These are phyloP conservation scores for Eutolmus rufibarbis DNA, from an alignment of 2,888 invertebrate species.

Conservation along the genomic window DNA sequence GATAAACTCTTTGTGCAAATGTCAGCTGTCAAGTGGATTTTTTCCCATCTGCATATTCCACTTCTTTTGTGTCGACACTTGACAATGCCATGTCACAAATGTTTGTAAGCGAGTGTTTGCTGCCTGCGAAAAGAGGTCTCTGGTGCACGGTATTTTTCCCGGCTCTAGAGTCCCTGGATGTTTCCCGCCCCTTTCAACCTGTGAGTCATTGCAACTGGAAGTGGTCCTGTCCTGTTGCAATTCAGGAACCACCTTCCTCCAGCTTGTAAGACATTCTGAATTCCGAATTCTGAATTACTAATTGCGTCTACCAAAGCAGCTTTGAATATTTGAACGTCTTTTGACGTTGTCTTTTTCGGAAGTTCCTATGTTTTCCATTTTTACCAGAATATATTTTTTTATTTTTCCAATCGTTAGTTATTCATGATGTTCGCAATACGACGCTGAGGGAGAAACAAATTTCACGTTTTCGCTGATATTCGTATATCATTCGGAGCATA, in stretches of 20 bases:
- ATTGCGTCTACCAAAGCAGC: background rate
- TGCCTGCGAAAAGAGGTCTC: background rate
- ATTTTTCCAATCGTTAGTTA: background rate
- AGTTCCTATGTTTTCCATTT: background rate
- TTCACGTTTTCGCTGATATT: background rate
- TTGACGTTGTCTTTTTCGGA: background rate
- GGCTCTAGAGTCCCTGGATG: background rate
- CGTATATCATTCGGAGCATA: background rate
- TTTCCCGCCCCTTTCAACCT: background rate
- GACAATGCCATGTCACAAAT: conserved; percentile 28
- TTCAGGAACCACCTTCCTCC: background rate
- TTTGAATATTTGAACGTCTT: background rate
- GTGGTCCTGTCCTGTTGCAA: conserved; percentile 1
- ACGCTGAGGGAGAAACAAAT: background rate
- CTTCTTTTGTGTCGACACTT: conserved; percentile 33
- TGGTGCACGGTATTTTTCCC: background rate
- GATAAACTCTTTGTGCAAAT: conserved; percentile 12
- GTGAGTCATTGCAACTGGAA: conserved; percentile 3
- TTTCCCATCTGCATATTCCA: conserved; percentile 18
- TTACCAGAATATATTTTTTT: background rate
- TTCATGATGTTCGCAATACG: background rate
- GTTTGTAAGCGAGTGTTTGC: background rate
- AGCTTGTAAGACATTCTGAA: background rate
- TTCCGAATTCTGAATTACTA: background rate
- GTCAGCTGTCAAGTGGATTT: conserved; percentile 34